phyloP scores from a whole-genome alignment of 2,888 invertebrate species.

The Hypselothyrea guttata region DNA sequence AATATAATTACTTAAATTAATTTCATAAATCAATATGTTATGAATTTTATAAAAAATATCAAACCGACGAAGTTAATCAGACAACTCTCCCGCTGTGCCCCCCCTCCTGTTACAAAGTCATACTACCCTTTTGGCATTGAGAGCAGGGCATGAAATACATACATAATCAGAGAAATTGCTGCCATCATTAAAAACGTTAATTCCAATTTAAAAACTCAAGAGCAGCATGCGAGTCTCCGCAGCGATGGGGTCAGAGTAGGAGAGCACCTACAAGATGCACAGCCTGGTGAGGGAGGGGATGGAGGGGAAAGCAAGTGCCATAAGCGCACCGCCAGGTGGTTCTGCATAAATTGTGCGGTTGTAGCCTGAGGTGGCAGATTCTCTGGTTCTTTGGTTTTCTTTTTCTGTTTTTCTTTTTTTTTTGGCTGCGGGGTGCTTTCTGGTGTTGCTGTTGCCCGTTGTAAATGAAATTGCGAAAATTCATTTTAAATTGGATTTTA shows the following conservation, averaged over 20 bases:
- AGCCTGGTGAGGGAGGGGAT: slow-evolving; percentile 11
- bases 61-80: too few species aligned
- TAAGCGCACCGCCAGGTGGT: slow-evolving; percentile 11
- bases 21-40: too few species aligned
- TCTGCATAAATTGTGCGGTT: slow-evolving; percentile 60
- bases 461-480: slow-evolving; percentile 74
- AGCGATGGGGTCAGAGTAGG: slow-evolving; percentile 4
- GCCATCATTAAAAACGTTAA: slow-evolving; percentile 80
- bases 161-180: slow-evolving; percentile 36
- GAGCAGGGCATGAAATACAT: slow-evolving; percentile 15
- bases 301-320: background rate
- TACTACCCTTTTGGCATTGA: background rate
- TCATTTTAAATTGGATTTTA: slow-evolving; percentile 79
- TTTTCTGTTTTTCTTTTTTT: background rate
- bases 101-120: too few species aligned
- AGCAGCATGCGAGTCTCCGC: slow-evolving; percentile 25
- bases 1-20: too few species aligned
- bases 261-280: too few species aligned
- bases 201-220: slow-evolving; percentile 71
- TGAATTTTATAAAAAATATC: too few species aligned
- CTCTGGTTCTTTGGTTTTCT: slow-evolving; percentile 2
- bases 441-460: slow-evolving; percentile 41
- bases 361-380: slow-evolving; percentile 32
- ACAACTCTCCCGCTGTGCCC: too few species aligned
- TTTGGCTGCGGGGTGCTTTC: slow-evolving; percentile 1